These are phyloP conservation scores for Cantharis rufa DNA, from an alignment of 2,888 invertebrate genomes.

Conservation along the genomic window DNA sequence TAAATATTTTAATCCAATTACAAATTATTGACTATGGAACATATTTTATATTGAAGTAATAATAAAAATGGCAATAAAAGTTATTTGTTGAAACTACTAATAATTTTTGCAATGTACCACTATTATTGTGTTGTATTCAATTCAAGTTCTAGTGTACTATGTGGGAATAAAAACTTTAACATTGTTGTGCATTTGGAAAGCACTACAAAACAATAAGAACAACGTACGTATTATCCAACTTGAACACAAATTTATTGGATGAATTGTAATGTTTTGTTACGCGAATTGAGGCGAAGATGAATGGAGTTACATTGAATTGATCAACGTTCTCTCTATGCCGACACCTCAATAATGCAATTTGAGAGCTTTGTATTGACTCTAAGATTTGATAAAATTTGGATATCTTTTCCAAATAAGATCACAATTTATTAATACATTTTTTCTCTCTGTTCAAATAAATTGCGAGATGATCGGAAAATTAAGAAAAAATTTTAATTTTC, in stretches of 20 bases:
- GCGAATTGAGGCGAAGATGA: slow-evolving; percentile 26
- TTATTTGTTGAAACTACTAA: background rate
- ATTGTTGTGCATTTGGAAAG: slow-evolving; percentile 4
- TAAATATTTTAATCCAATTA: background rate
- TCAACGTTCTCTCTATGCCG: slow-evolving; percentile 30
- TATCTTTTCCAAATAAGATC: background rate
- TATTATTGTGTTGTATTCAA: background rate
- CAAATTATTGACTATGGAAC: background rate
- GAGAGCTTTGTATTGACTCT: background rate
- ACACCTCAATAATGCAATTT: slow-evolving; percentile 19
- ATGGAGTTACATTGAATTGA: slow-evolving; percentile 32
- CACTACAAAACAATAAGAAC: slow-evolving; percentile 8
- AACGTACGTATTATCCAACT: slow-evolving; percentile 8
- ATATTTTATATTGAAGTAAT: background rate
- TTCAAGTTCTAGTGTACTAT: background rate
- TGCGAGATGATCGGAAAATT: background rate
- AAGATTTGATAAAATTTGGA: background rate
- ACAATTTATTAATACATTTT: background rate
- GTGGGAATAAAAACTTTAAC: background rate
- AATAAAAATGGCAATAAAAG: background rate
- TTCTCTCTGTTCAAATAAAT: background rate
- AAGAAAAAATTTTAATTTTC: background rate
- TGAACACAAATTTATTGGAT: slow-evolving; percentile 31
- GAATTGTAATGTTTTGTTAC: slow-evolving; percentile 23
- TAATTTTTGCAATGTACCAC: background rate